Base-by-base conservation (phyloP, 2,888 invertebrate species). In the Metellina segmentata region DNA sequence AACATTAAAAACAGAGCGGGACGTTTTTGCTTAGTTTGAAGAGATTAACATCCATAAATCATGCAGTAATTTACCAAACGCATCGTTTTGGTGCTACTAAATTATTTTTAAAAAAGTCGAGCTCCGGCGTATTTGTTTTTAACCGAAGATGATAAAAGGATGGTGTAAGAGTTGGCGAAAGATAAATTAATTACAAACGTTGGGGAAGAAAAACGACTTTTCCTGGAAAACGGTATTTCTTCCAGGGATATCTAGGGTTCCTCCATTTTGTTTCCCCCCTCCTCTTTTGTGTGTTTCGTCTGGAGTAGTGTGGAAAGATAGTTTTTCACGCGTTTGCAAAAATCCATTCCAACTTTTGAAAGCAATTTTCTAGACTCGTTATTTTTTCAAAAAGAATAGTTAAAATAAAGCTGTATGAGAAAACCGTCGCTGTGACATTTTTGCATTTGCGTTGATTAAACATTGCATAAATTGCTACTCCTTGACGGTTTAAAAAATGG, bases 381-480 rank as follows among this genome's bases (percentile, higher is more conserved):
- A 70, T 70, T 85, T 70, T 85, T 49, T 19, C 1, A 6, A 16
- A 16, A 70, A 20, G 9, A 11, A 51, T 6, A 86, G 78, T 86
- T 78, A 78, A 20, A 77, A 86, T 20, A 78, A 86, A 86, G 52
- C 69, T 34, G 70, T 75, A 85, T 85, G 61, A 13, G 61, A 70
- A 86, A 78, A 86, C 70, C 70, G 70, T 70, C 77, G 70, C 34
- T 8, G 70, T 16, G 78, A 52, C 69, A 78, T 77, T 86, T 86
- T 78, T 86, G 85, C 34, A 48, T 85, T 61, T 53, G 74, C 53
- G 75, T 69, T 86, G 85, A 86, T 86, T 86, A 86, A 86, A 86
- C 78, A 70, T n/a, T 48, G 69, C 20, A 70, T 16, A 86, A 86
- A 86, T 78, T 86, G 49, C 78, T 20, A 49, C 19, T 19, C 4